A percentile compares a stretch with the other conserved stretches of the same genome.
These are phyloP conservation scores for Drosophila micromelanica DNA, from an alignment of 1,140 invertebrate genomes.

Conservation along the genomic window DNA sequence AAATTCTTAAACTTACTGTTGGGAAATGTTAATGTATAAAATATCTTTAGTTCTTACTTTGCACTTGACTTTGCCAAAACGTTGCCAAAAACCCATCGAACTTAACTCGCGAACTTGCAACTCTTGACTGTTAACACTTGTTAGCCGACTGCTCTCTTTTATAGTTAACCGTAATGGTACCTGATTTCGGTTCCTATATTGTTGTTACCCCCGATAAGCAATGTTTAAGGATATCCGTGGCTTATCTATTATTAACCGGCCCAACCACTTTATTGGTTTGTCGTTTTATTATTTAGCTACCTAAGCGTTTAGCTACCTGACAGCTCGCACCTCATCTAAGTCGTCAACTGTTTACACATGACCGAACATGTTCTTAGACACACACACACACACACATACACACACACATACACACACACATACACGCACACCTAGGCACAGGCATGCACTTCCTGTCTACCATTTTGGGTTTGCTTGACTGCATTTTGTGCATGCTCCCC, in stretches of 20 bases:
- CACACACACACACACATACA: slow-evolving; percentile 28
- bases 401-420: slow-evolving; percentile 33
- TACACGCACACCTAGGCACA: slow-evolving; percentile 1
- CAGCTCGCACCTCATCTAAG: slow-evolving; percentile 25
- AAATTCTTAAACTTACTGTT: too few relatives aligned
- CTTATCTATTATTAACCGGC: slow-evolving; percentile 49
- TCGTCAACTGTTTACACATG: slow-evolving; percentile 72
- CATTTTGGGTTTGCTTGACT: slow-evolving; percentile 37
- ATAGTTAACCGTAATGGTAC: slow-evolving; percentile 37
- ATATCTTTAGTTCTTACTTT: slow-evolving; percentile 10
- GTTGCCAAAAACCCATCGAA: slow-evolving; percentile 54
- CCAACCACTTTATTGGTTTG: slow-evolving; percentile 35
- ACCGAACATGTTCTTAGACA: slow-evolving; percentile 67
- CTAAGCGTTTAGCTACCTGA: slow-evolving; percentile 50
- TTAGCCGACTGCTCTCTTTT: slow-evolving; percentile 30
- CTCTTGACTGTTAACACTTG: slow-evolving; percentile 41
- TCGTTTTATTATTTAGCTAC: slow-evolving; percentile 42
- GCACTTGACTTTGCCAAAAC: slow-evolving; percentile 23
- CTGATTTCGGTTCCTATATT: not conserved
- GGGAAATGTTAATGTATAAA: not conserved
- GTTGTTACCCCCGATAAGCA: slow-evolving; percentile 52
- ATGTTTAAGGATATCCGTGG: slow-evolving; percentile 3
- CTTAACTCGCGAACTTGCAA: not conserved
- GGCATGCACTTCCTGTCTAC: slow-evolving; percentile 67
- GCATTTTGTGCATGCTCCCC: slow-evolving; percentile 52